Evolutionary conservation across 2,113 vertebrate genomes (phyloP).

Genomic region (Saguinus imperator): DNA sequence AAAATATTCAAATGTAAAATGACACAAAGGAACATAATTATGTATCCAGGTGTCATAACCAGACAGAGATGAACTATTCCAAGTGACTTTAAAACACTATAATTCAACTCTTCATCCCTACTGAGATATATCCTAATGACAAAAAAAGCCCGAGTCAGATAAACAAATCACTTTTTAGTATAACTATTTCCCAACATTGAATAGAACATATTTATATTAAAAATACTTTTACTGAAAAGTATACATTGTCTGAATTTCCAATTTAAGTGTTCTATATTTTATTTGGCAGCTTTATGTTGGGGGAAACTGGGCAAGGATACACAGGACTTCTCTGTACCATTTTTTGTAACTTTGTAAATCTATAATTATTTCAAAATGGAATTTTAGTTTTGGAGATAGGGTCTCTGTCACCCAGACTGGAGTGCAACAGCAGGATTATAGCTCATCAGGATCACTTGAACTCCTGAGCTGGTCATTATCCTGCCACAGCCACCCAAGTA

Average conservation of each 20-base stretch:
- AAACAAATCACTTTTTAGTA: constrained; percentile 36
- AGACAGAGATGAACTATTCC: constrained; percentile 14
- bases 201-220: background rate
- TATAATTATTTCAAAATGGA: constrained; percentile 26
- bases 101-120: background rate
- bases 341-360: constrained; percentile 1
- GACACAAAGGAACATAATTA: constrained; percentile 12
- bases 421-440: background rate
- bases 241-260: background rate
- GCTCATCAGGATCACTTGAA: background rate
- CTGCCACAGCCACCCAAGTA: background rate
- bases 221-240: background rate
- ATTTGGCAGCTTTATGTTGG: background rate
- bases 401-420: background rate
- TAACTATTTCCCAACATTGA: constrained; percentile 17
- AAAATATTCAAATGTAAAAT: constrained; percentile 61
- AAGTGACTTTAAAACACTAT: constrained; percentile 34
- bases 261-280: background rate
- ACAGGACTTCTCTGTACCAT: background rate
- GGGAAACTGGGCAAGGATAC: background rate
- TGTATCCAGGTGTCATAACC: constrained; percentile 7
- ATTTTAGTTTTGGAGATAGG: background rate
- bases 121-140: background rate
- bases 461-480: background rate
- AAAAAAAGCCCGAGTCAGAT: constrained; percentile 11